Base-by-base conservation (phyloP, 2,888 invertebrate genomes). In the Perithous albicinctus region DNA sequence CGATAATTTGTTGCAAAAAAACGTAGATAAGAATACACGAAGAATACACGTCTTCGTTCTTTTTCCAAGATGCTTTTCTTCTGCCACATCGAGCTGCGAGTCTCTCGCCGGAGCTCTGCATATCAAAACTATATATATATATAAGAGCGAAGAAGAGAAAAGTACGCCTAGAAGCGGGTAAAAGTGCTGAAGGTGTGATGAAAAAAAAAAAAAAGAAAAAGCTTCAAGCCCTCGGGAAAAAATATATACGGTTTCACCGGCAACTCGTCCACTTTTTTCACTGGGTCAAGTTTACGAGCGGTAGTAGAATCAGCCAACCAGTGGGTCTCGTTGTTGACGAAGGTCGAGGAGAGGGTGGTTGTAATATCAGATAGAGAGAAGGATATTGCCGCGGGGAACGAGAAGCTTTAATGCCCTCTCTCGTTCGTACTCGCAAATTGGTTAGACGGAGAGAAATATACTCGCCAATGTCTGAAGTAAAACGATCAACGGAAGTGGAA, bases 231-330 rank as follows among this genome's bases (percentile, higher is more conserved):
- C 12, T 51, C 20, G 51, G 46, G 18, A 7, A 56, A n/a, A n/a
- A 20, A 66, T 15, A 7, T 35, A 54, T 23, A 8, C n/a, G 7
- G 38, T 29, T 56, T 26, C 29, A 29, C 43, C 43, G n/a, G 43
- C 43, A 29, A 29, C 20, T 69, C 43, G 20, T 48, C 67, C 63
- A 32, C 43, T 74, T n/a, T 69, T 64, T 75, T 67, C 69, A 79
- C 69, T 79, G 79, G 79, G 79, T 79, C 79, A 74, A 79, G 79
- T 74, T 79, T 79, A 75, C 63, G 63, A 74, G 43, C 32, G 67
- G 29, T 46, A 15, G 69, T 54, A 18, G 61, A 10, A 43, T 15
- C 29, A n/a, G n/a, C 43, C 15, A 43, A 8, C 41, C 35, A 41
- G 18, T 70, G 38, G 43, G 51, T 15, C 41, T 67, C 74, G 4